Evolutionary conservation across 2,113 vertebrate species (phyloP), one percentile per base, ranked within the genome.

Genomic region (Oncorhynchus gorbuscha): DNA sequence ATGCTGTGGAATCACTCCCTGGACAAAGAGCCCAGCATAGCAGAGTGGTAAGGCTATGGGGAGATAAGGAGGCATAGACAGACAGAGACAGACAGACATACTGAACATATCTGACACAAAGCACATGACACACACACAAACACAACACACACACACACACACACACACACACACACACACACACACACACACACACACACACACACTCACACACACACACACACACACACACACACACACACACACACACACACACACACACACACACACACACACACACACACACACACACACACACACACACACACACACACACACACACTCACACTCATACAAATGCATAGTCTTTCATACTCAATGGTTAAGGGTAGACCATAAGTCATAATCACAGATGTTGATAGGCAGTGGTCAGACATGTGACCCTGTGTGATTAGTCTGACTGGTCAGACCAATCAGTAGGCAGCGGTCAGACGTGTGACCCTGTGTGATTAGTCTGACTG

Each of bases 11-110:
- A 76, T 82, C 76, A 62, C 49, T 55, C 3, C 26, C 12, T 24
- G 75, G 75, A 89, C 82, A 87, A 88, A 80, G 65, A 72, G 73
- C 79, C 65, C 3, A 35, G 20, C 18, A n/a, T 22, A 16, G 18
- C 18, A 71, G 39, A 71, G 7, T 4, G 35, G 24, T 4, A 58
- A 22, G 12, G 74, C 39, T 12, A 45, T 11, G 39, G 49, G 24
- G 20, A n/a, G 48, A 12, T 12, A 45, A 11, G 39, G 39, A 35
- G n/a, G 59, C 59, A n/a, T 6, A 71, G 18, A 14, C 32, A 73
- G 39, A 30, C 51, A 81, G 32, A 35, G 32, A 35, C 55, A 73
- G 5, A 64, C 32, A 73, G 39, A 58, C 51, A 81, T 72, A n/a
- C 35, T 55, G 51, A 55, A 55, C 12, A 55, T 18, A 45, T 45